These are phyloP conservation scores for Dendroctonus ponderosae DNA, from an alignment of 1,140 invertebrate genomes.

Conservation along the genomic window DNA sequence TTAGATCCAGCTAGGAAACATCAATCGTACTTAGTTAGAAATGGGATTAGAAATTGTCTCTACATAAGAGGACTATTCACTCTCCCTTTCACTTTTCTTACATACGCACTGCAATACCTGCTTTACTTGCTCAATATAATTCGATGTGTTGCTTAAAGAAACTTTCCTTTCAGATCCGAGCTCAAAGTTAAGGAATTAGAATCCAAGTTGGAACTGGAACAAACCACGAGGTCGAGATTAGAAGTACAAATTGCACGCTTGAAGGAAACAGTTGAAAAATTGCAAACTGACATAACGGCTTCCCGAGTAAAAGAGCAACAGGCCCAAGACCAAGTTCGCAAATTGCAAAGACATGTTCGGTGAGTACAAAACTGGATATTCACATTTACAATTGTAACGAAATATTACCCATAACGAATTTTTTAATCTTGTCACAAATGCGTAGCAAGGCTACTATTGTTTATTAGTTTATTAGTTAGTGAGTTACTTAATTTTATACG, in stretches of 20 bases:
- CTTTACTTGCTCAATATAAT: not conserved
- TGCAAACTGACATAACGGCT: conserved; percentile 70
- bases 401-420: not conserved
- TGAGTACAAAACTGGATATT: conserved; percentile 17
- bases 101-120: not conserved
- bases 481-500: no score
- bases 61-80: not conserved
- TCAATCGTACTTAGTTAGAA: no score
- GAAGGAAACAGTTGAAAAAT: conserved; percentile 80
- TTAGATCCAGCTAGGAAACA: no score
- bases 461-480: no score
- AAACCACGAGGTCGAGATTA: conserved; percentile 75
- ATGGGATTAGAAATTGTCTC: not conserved
- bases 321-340: conserved; percentile 72
- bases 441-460: no score
- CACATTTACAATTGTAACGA: not conserved
- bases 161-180: conserved; percentile 59
- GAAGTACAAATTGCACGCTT: conserved; percentile 81
- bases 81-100: no score
- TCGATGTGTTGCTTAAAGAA: not conserved
- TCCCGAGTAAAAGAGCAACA: conserved; percentile 70
- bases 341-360: conserved; percentile 63
- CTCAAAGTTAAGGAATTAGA: conserved; percentile 84
- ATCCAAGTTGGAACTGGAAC: conserved; percentile 84
- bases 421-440: not conserved